Evolutionary conservation across 2,888 invertebrate genomes (phyloP).

Genomic region (Coelogynopora nodosa): DNA sequence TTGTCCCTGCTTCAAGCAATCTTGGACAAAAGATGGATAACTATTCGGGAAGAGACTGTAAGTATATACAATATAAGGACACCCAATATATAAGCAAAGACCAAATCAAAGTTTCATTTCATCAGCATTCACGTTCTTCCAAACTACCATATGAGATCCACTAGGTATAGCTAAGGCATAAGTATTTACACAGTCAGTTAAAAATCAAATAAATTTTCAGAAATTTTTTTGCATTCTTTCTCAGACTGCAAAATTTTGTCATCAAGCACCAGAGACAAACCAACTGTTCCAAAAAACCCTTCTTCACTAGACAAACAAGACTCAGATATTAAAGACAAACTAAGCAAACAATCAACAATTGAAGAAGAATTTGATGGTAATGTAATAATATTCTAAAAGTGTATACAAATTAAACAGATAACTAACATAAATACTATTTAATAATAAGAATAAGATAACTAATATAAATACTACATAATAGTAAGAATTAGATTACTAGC

Average conservation of each 20-base stretch:
- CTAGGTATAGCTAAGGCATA: not conserved
- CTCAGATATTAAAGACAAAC: not conserved
- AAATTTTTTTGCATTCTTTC: not conserved
- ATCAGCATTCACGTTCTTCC: not conserved
- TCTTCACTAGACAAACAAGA: not conserved
- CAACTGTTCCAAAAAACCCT: not conserved
- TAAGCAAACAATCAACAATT: not conserved
- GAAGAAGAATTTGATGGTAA: too few species aligned
- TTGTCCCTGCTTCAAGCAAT: not conserved
- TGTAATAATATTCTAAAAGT: too few species aligned
- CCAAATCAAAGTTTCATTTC: not conserved
- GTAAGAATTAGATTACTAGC: not conserved
- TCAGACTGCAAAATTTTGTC: not conserved
- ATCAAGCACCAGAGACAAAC: not conserved
- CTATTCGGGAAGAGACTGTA: not conserved
- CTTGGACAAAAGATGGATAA: not conserved
- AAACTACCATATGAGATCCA: not conserved
- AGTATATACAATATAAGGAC: not conserved
- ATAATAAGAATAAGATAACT: not conserved
- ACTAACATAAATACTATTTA: too few species aligned
- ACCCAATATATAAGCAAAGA: not conserved
- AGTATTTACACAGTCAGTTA: not conserved
- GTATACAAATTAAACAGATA: too few species aligned
- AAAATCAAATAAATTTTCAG: not conserved
- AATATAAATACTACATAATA: not conserved